Evolutionary conservation across 2,888 invertebrate genomes (phyloP), one percentile per base, ranked within the genome.

Genomic region (Phyllotreta striolata): DNA sequence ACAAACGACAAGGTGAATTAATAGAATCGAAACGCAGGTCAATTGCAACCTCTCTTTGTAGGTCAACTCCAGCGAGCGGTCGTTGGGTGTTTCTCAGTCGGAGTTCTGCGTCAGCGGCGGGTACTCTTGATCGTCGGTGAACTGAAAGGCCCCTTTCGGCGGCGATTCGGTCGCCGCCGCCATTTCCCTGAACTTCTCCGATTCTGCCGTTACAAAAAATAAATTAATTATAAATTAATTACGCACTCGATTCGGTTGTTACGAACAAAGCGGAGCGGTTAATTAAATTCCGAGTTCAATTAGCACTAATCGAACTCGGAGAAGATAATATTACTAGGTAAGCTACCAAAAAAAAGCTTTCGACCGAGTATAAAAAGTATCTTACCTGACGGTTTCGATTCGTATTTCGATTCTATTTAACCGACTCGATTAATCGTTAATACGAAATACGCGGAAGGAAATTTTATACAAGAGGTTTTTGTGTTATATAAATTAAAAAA

Each of bases 71-170:
- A 62, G 49, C 62, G 34, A 55, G 57, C 54, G 51, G 64, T 1
- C 14, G 54, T 56, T 64, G 14, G 47, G 61, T 62, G 51, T 61
- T 60, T 72, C 75, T 83, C 82, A 85, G 77, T 86, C 86, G 67
- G 83, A 83, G 72, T 84, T 84, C 76, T 88, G 87, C 61, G 87
- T 88, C 77, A 93, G 89, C 69, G 93, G 93, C 73, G 93, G 93
- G 83, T 93, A 93, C 84, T 93, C 93, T 71, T 86, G 83, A 72
- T 91, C 92, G 83, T 93, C 92, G 79, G 91, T 90, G 81, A 93
- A 87, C 79, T 91, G 89, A 82, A 90, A 89, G 70, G 85, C 83
- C 63, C 86, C 88, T 76, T 87, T 87, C 64, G 90, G 86, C 86
- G 91, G 89, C 54, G 87, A 85, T 80, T 89, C 89, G 70, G 88